Conservation (phyloP, 23 tunicate genomes). For the Aplidium turbinatum region DNA sequence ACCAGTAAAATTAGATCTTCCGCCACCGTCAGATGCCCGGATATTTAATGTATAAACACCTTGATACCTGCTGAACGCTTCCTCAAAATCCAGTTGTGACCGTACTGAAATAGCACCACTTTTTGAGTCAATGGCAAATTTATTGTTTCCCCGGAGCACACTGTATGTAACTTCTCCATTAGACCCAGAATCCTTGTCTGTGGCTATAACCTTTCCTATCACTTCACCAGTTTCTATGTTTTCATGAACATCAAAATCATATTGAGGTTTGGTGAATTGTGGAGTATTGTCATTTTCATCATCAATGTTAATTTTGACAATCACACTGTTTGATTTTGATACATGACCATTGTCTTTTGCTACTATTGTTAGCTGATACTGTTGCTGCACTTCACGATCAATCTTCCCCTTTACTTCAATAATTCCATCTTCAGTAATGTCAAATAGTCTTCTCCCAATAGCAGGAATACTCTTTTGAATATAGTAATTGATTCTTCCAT, state of each 20-base stretch:
- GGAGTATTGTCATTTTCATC: slow-evolving; percentile 88
- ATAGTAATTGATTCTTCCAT: slow-evolving; percentile 45
- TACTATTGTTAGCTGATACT: slow-evolving; percentile 30
- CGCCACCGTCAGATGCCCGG: slow-evolving; percentile 76
- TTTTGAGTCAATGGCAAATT: slow-evolving; percentile 43
- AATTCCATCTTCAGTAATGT: slow-evolving; percentile 50
- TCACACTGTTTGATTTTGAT: slow-evolving; percentile 12
- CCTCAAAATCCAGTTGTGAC: slow-evolving; percentile 54
- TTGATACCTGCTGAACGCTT: slow-evolving; percentile 10
- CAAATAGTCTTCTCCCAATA: slow-evolving; percentile 17
- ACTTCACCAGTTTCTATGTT: slow-evolving; percentile 37
- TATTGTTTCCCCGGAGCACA: slow-evolving; percentile 40
- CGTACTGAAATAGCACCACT: slow-evolving; percentile 53
- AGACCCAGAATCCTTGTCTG: slow-evolving; percentile 60
- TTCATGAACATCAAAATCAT: slow-evolving; percentile 51
- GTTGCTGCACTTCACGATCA: slow-evolving; percentile 49
- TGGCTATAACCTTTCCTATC: slow-evolving; percentile 58
- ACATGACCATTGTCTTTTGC: slow-evolving; percentile 67
- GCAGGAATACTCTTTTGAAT: slow-evolving; percentile 34
- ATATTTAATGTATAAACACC: slow-evolving; percentile 34
- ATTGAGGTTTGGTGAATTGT: slow-evolving; percentile 53
- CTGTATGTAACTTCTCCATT: slow-evolving; percentile 73
- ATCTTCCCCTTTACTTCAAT: slow-evolving; percentile 34
- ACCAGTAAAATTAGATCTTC: slow-evolving; percentile 29
- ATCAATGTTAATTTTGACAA: slow-evolving; percentile 32